A percentile compares a stretch with the other conserved stretches of the same genome.
These are phyloP conservation scores for Steinernema khuongi DNA, from an alignment of 1,140 invertebrate species.

Conservation along the genomic window DNA sequence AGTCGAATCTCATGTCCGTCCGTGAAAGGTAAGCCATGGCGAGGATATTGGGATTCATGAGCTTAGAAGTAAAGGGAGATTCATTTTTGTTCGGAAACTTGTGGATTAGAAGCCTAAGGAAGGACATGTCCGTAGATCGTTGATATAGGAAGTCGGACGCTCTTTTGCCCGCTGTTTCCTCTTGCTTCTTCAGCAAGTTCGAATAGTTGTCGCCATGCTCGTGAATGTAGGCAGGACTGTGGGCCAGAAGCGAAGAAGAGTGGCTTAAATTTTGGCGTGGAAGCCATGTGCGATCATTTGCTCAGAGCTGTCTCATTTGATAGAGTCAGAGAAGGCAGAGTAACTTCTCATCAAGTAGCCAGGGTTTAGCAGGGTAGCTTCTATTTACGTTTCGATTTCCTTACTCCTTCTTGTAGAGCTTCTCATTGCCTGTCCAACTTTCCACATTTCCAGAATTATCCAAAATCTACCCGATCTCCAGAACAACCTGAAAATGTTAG, in stretches of 20 bases:
- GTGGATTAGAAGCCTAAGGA: no score
- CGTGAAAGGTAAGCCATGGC: constrained; percentile 7
- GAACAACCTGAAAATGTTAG: constrained; percentile 82
- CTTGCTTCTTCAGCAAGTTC: constrained; percentile 15
- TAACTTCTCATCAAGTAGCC: constrained; percentile 74
- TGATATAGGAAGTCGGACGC: no score
- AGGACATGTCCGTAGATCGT: no score
- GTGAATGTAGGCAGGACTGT: no score
- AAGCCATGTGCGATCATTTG: no score
- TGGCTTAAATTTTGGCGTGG: no score
- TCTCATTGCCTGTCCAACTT: constrained; percentile 22
- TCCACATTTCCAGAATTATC: constrained; percentile 44
- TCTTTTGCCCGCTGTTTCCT: not conserved
- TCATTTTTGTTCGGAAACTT: no score
- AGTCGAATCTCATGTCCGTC: not conserved
- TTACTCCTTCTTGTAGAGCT: no score
- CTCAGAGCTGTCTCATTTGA: constrained; percentile 17
- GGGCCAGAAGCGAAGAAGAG: no score
- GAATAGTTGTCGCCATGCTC: not conserved
- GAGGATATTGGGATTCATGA: no score
- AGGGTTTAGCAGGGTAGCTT: constrained; percentile 72
- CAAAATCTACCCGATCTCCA: constrained; percentile 87
- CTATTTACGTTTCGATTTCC: constrained; percentile 22
- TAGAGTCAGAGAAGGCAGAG: constrained; percentile 65
- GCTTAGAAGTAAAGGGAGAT: no score